Conservation (phyloP, 1,140 invertebrate species). For the Campodea augens region DNA sequence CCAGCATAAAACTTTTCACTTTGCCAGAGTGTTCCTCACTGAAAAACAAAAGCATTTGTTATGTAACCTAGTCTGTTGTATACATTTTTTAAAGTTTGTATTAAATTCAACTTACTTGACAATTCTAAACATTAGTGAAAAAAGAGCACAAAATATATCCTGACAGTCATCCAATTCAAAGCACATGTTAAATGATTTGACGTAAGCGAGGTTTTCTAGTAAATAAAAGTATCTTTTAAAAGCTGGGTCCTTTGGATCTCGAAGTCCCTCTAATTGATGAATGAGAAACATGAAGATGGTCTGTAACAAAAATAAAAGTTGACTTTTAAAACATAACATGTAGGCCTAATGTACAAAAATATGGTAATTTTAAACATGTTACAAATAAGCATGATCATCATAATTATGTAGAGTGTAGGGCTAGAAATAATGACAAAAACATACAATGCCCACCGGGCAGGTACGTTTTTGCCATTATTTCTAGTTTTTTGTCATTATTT, state of each 20-base stretch:
- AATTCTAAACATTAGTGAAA: slow-evolving; percentile 89
- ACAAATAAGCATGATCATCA: not conserved
- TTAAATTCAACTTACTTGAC: slow-evolving; percentile 55
- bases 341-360: not conserved
- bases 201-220: slow-evolving; percentile 87
- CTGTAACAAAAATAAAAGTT: slow-evolving; percentile 31
- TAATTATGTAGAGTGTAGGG: not conserved
- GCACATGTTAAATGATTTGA: slow-evolving; percentile 98
- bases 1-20: slow-evolving; percentile 91
- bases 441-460: too few species aligned
- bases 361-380: not conserved
- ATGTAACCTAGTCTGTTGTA: not conserved
- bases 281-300: slow-evolving; percentile 92
- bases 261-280: slow-evolving; percentile 77
- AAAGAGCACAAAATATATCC: slow-evolving; percentile 86
- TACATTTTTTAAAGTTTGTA: not conserved
- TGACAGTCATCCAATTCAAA: slow-evolving; percentile 94
- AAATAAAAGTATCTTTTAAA: slow-evolving; percentile 96
- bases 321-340: slow-evolving; percentile 1
- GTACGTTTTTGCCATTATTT: too few species aligned
- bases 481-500: too few species aligned
- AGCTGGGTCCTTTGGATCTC: slow-evolving; percentile 90
- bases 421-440: too few species aligned
- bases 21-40: slow-evolving; percentile 90
- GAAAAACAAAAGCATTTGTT: slow-evolving; percentile 18